Evolutionary conservation across 2,888 invertebrate species (phyloP).

Genomic region (Lasiommata megera): DNA sequence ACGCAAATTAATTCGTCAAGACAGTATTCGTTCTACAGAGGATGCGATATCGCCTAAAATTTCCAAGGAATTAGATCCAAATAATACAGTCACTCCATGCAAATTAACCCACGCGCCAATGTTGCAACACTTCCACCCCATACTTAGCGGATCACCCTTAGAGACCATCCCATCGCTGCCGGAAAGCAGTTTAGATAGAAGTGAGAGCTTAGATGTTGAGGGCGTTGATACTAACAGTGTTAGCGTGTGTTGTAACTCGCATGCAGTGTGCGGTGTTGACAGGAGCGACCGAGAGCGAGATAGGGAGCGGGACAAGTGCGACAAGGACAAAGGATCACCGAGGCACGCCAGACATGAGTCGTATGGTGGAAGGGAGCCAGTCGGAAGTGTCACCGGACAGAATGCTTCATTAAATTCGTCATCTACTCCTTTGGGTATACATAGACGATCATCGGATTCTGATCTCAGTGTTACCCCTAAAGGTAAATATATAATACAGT

Average conservation of each 20-base stretch:
- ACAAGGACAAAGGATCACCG: conserved; percentile 65
- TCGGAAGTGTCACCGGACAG: conserved; percentile 48
- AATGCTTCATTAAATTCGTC: conserved; percentile 69
- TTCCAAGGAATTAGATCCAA: conserved; percentile 55
- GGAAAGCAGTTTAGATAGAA: conserved; percentile 58
- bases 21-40: conserved; percentile 58
- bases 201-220: conserved; percentile 59
- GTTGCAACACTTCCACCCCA: conserved; percentile 62
- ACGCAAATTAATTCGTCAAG: conserved; percentile 58
- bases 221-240: conserved; percentile 61
- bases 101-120: conserved; percentile 53
- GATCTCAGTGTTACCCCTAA: conserved; percentile 96
- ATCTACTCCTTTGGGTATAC: conserved; percentile 80
- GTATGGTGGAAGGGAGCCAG: conserved; percentile 72
- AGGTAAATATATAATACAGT: too few relatives aligned
- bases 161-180: conserved; percentile 72
- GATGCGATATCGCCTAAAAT: conserved; percentile 52
- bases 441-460: conserved; percentile 94
- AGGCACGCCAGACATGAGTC: conserved; percentile 80
- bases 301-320: conserved; percentile 43
- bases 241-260: conserved; percentile 80
- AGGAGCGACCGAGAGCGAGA: conserved; percentile 63
- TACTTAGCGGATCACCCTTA: conserved; percentile 60
- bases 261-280: conserved; percentile 77
- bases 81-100: conserved; percentile 42